Percentiles rank a stretch among this genome's conserved stretches.
Evolutionary conservation across 2,797 vertebrate genomes (phyloP).

Genomic region (Xiphorhynchus erythropygius): DNA sequence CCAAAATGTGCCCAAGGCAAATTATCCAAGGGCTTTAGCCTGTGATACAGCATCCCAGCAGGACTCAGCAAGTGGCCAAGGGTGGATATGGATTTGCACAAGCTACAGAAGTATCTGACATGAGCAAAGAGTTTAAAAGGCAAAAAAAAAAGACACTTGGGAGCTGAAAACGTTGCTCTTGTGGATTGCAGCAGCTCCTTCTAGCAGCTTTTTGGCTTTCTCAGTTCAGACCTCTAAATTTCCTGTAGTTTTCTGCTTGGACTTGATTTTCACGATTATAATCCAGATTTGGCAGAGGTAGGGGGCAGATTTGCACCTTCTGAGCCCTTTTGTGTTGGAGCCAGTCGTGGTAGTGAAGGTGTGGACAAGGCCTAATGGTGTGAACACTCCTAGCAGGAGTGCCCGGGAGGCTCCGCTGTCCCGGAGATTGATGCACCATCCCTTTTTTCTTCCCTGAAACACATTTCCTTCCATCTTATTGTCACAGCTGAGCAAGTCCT

Average conservation of each 20-base stretch:
- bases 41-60: not conserved
- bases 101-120: not conserved
- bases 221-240: not conserved
- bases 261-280: not conserved
- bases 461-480: not conserved
- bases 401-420: not conserved
- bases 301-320: not conserved
- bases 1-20: not conserved
- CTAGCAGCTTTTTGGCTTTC: not conserved
- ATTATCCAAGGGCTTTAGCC: not conserved
- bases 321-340: not conserved
- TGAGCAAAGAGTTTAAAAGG: not conserved
- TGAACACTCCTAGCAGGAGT: not conserved
- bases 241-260: not conserved
- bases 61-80: not conserved
- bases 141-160: not conserved
- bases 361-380: not conserved
- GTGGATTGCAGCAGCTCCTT: not conserved
- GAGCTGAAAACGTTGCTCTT: not conserved
- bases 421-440: not conserved
- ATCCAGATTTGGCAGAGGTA: not conserved
- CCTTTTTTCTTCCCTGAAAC: not conserved
- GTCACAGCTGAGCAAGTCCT: not conserved
- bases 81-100: not conserved
- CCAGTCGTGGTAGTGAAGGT: not conserved